Evolutionary conservation across 2,113 vertebrate genomes (phyloP).

Genomic region (Pluvianellus socialis): DNA sequence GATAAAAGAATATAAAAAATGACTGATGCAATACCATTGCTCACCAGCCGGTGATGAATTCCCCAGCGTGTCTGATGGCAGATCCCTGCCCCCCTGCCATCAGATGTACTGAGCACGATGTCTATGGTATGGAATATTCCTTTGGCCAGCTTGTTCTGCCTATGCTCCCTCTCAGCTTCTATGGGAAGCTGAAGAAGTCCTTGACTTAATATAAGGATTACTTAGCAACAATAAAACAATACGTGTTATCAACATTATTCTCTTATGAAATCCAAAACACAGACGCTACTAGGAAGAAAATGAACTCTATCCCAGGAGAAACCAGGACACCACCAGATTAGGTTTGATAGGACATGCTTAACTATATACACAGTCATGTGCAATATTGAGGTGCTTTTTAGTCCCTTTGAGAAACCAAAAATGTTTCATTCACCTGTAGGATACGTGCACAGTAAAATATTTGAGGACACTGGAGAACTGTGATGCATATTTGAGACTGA

Average conservation of each 20-base stretch:
- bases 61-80: not conserved
- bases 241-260: not conserved
- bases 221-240: not conserved
- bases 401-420: not conserved
- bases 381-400: not conserved
- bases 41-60: not conserved
- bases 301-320: not conserved
- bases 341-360: not conserved
- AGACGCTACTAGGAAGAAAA: not conserved
- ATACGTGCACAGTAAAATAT: not conserved
- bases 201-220: not conserved
- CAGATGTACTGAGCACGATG: too few relatives aligned
- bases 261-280: not conserved
- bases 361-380: not conserved
- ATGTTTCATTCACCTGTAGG: not conserved
- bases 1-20: not conserved
- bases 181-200: not conserved
- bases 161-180: not conserved
- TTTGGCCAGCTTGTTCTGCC: not conserved
- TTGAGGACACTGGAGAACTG: not conserved
- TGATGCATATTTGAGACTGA: not conserved
- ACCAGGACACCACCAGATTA: not conserved
- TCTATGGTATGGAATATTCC: not conserved
- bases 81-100: not conserved
- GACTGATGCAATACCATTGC: not conserved